Base-by-base conservation (phyloP, 2,113 vertebrate genomes). In the Brachirus orientalis region DNA sequence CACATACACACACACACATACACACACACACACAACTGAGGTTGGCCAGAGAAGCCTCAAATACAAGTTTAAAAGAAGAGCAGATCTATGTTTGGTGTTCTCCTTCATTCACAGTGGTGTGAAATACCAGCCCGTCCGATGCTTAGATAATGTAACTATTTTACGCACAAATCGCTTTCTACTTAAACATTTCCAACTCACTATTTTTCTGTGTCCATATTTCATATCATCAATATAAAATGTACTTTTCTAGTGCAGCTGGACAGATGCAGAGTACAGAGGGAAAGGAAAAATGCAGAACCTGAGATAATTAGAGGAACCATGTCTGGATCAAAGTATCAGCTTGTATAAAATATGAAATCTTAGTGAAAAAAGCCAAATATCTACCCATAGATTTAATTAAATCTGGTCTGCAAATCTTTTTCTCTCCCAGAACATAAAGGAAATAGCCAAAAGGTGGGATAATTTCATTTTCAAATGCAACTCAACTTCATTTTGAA, bases 51-150 rank as follows among this genome's bases (percentile, higher is more conserved):
- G 57, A 79, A 72, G 28, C n/a, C 16, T 80, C 55, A 80, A 79
- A 82, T 54, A 77, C 7, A 50, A 37, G 63, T 67, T 54, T 63
- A 36, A 70, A 72, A 68, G 41, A 10, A 65, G 61, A 73, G 33
- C 28, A 37, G 37, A 50, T 52, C 41, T 36, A 18, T 66, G 38
- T 61, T 44, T 43, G 63, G 75, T 77, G 66, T 75, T 76, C 61
- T 40, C 19, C 59, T 63, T 66, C 61, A 69, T 58, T 63, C 77
- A 82, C 48, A 17, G 9, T 22, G 48, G 71, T 86, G 83, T 70
- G 69, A 91, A 88, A 89, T 84, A 80, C 69, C 82, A 75, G 33
- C 58, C 17, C 35, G 61, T 66, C 60, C 48, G 19, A 12, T n/a
- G 19, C 53, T 51, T 45, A 36, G 22, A 43, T 73, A 14, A 45